Base-by-base conservation (phyloP, 1,140 invertebrate genomes). In the Apis mellifera region DNA sequence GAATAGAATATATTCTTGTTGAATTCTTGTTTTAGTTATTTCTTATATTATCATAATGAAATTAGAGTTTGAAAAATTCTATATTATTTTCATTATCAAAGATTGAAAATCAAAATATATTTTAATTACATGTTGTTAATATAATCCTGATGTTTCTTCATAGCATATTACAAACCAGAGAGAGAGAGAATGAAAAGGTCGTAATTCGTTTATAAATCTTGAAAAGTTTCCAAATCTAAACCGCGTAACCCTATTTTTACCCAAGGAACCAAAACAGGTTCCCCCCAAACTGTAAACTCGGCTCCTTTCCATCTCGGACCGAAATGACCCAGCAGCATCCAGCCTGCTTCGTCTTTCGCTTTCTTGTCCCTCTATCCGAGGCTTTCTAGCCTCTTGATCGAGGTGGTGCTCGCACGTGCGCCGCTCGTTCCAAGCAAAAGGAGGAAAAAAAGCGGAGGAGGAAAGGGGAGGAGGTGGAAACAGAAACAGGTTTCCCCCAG, bases 391-490 rank as follows among this genome's bases (percentile, higher is more conserved):
- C 79, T 32, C n/a, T 68, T 76, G 62, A 15, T 21, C 62, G 48
- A 85, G 84, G 84, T 78, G 84, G 54, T 84, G 81, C 59, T 66
- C 76, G 84, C 85, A 87, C 85, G 85, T 86, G 85, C 83, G 81
- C 71, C 55, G 65, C 74, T 59, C 26, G 19, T 17, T 2, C 70
- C 52, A 54, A 32, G 73, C 60, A 86, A 74, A 66, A 79, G 50
- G 54, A 82, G 66, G 71, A 75, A 73, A 59, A 84, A 42, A 50
- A 52, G 48, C 13, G 13, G 60, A 55, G 13, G 60, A 55, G 82
- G 66, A 70, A 68, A 42, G 32, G 32, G 32, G 32, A 42, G 32
- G 55, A 23, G 26, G 48, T 23, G 32, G 76, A 86, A 32, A 54
- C 60, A 71, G 73, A 85, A 88, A 89, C 87, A 81, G 87, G 87